Evolutionary conservation across 2,797 vertebrate genomes (phyloP).

Genomic region (Poliocrania exsul): DNA sequence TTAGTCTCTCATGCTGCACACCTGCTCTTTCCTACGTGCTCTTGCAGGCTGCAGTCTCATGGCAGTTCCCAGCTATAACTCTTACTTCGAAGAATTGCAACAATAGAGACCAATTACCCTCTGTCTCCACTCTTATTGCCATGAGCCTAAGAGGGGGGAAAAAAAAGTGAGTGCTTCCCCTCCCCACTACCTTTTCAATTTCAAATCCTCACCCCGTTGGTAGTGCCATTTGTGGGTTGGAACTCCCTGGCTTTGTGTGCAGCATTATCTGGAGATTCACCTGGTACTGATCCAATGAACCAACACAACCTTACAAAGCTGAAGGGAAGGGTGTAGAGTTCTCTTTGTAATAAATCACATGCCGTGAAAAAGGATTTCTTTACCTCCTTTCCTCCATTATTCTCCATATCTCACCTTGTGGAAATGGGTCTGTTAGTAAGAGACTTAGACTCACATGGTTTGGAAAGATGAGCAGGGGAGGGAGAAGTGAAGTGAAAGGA

Average conservation of each 20-base stretch:
- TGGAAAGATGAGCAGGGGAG: neutral
- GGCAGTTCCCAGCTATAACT: neutral
- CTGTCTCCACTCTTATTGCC: neutral
- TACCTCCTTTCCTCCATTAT: slow-evolving; percentile 67
- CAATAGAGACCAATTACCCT: neutral
- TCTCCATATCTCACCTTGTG: slow-evolving; percentile 53
- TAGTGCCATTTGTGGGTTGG: slow-evolving; percentile 27
- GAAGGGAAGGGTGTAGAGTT: slow-evolving; percentile 19
- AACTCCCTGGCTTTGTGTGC: slow-evolving; percentile 30
- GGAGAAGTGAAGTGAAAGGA: neutral
- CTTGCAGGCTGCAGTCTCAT: neutral
- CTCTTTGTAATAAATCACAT: slow-evolving; percentile 64
- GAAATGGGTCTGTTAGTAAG: slow-evolving; percentile 47
- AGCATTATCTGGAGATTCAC: slow-evolving; percentile 61
- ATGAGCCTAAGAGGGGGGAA: neutral
- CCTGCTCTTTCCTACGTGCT: neutral
- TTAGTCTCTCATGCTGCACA: neutral
- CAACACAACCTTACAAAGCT: slow-evolving; percentile 38
- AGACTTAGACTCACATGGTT: neutral
- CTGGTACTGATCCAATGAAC: slow-evolving; percentile 65
- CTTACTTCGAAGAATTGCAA: neutral
- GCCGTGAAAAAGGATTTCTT: slow-evolving; percentile 72
- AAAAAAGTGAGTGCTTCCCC: neutral
- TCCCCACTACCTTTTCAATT: neutral
- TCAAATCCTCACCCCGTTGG: neutral